Evolutionary conservation across 2,113 vertebrate species (phyloP), one percentile per base, ranked within the genome.

Genomic region (Ardeotis arabs): DNA sequence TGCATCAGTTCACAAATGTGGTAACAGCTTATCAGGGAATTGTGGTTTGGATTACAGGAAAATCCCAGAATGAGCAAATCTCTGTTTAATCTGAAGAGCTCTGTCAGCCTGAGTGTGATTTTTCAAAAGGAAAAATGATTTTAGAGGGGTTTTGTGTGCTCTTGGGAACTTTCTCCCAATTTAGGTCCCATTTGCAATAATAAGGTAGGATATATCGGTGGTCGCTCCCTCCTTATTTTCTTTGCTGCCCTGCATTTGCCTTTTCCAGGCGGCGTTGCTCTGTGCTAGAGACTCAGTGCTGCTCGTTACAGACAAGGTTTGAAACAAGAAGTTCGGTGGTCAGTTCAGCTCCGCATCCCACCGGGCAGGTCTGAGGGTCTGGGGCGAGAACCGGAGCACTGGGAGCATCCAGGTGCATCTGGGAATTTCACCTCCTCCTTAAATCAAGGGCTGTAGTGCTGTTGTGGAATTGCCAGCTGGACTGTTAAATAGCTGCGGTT

Each of bases 1-100:
- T 7, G 15, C 76, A 22, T 22, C 17, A 37, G 11, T 14, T 66
- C 84, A 45, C 86, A 76, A 67, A 49, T 2, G 72, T 39, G 81
- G 86, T 72, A 82, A 93, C 56, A 63, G 63, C 24, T 87, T 91
- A 91, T 41, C 58, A 47, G 91, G 93, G 95, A 95, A 89, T 92
- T 92, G 89, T 64, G 94, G 91, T 93, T 96, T 94, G 93, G 93
- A 90, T 95, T 94, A 74, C 95, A 93, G 75, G 29, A 64, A 55
- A 74, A 79, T 41, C 91, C 77, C 66, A 68, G 76, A 67, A 94
- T 62, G 73, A 95, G 86, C 68, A 82, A 80, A 78, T 47, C 73
- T 93, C 79, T 62, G 44, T 45, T 79, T 52, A 79, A 74, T 90
- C 84, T 70, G 81, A 63, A 69, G 93, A 7, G 70, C 12, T 89